A percentile compares a stretch with the other conserved stretches of the same genome.
These are phyloP conservation scores for Epizoanthus illoricatus DNA, from an alignment of 92 coral and sea anemone genomes.

Conservation along the genomic window DNA sequence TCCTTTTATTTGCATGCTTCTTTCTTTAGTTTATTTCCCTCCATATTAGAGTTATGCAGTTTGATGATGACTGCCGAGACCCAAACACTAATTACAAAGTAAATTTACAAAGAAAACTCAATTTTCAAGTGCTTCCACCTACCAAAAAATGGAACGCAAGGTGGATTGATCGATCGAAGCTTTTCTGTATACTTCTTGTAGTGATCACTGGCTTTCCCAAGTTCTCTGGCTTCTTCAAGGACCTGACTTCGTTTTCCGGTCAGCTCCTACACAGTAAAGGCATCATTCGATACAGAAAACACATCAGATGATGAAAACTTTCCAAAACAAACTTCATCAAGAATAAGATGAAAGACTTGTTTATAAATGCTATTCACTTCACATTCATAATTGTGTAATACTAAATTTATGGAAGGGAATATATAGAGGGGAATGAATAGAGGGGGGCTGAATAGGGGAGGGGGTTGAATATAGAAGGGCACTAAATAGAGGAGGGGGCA, in stretches of 20 bases:
- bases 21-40: too few relatives aligned
- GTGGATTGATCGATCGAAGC: conserved; percentile 97
- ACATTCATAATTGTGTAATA: too few relatives aligned
- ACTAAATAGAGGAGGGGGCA: too few relatives aligned
- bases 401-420: too few relatives aligned
- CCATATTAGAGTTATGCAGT: too few relatives aligned
- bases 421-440: too few relatives aligned
- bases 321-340: not conserved
- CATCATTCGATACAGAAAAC: not conserved
- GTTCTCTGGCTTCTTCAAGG: conserved; percentile 89
- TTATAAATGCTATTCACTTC: too few relatives aligned
- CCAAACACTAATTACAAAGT: not conserved
- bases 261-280: conserved; percentile 65
- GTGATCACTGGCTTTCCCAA: conserved; percentile 77
- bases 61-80: too few relatives aligned
- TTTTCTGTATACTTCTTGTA: conserved; percentile 97
- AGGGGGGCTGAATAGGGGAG: too few relatives aligned
- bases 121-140: conserved; percentile 19
- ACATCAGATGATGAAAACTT: not conserved
- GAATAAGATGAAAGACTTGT: not conserved
- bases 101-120: not conserved
- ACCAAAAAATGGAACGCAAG: conserved; percentile 98
- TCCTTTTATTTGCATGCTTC: too few relatives aligned
- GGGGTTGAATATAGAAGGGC: too few relatives aligned
- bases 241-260: conserved; percentile 68